Base-by-base conservation (phyloP, 1,140 invertebrate genomes). In the Papilio helenus region DNA sequence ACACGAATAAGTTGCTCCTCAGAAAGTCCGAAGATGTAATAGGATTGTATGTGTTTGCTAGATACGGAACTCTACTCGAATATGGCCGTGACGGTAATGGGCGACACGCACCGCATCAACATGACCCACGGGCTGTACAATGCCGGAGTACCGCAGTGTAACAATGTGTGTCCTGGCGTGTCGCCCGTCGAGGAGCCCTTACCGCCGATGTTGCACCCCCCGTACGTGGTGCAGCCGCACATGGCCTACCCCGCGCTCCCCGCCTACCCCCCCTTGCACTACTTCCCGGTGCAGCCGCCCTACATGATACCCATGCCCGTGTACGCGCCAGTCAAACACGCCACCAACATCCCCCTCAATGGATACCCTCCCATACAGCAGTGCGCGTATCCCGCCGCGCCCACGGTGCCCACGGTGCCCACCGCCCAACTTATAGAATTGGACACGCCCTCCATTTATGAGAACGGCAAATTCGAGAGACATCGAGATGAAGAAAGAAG, bases 391-490 rank as follows among this genome's bases (percentile, higher is more conserved):
- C 93, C 93, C 0, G 65, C 92, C 20, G 95, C 96, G 2, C 96
- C 96, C 0, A 68, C 92, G 20, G 95, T 96, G 3, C 96, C 96
- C 0, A 96, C 96, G 4, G 95, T 96, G 4, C 96, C 96, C 0
- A 96, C 96, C 4, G 96, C 90, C 3, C 96, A 97, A 83, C 88
- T 97, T 1, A 97, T 97, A 79, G 97, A 97, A 89, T 90, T 97
- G 20, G 97, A 97, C 73, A 90, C 95, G 14, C 95, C 96, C 1
- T 92, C 92, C 2, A 76, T 90, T 65, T 86, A 93, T 72, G 92
- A 94, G 79, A 92, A 94, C 79, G 91, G 91, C 1, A 89, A 88
- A 68, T 90, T 91, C 34, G 90, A 91, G 39, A 85, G 85, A 29
- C 85, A 89, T 49, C 86, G 85, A 81, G 90, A 92, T 16, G 89